Evolutionary conservation across 1,140 invertebrate species (phyloP), one percentile per base, ranked within the genome.

Genomic region (Drosophila sproati): DNA sequence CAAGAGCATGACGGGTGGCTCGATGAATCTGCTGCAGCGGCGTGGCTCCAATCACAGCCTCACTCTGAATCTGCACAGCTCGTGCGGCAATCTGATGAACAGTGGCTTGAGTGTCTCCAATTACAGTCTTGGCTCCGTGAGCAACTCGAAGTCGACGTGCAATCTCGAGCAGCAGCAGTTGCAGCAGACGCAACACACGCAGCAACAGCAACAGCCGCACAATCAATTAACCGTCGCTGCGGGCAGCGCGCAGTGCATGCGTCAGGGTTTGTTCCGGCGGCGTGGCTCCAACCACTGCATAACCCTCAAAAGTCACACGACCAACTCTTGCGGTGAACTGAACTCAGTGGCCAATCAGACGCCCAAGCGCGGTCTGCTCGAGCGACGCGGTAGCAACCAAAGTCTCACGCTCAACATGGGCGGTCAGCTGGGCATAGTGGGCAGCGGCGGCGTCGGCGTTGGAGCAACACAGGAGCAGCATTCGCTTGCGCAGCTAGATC

Each of bases 231-330:
- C 64, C 48, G 71, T 73, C 71, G 73, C 73, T 75, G 66, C 67
- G 29, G 66, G 60, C 68, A 71, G 60, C 68, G 68, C 20, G 45
- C 86, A 92, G 78, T 81, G 81, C 3, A 91, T 91, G 2, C 94
- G 94, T 39, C 97, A 97, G 86, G 95, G 95, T 67, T 87, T 97
- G 5, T 90, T 97, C 5, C 95, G 97, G 89, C 94, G 97, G 29
- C 94, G 97, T 6, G 97, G 97, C 3, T 98, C 97, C 0, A 98
- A 97, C 91, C 97, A 97, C n/a, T 98, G 97, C 86, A 93, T 98
- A 6, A 98, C 97, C 2, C 71, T 94, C 4, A 89, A 89, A 47
- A 82, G 57, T 12, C 82, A 89, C 56, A 91, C 83, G 2, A 89
- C 91, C 7, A 79, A 78, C 7, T 92, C 91, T 7, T 92, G 91